Conservation (phyloP, 2,797 vertebrate genomes). For the Gymnodraco acuticeps region DNA sequence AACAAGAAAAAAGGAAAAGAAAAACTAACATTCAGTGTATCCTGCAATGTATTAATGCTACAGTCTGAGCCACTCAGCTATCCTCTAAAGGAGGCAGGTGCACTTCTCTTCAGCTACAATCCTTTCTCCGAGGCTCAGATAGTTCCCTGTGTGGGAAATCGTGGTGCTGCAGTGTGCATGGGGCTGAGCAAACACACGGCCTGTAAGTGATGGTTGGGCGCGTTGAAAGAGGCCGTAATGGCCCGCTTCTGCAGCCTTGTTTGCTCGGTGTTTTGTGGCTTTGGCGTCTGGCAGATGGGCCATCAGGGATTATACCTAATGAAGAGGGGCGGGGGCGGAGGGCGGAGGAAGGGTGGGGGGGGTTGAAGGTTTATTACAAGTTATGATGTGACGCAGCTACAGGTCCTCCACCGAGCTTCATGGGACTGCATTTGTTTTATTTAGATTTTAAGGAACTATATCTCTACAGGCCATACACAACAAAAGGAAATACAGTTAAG, state of each 20-base stretch:
- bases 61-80: slow-evolving; percentile 2
- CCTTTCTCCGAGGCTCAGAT: slow-evolving; percentile 52
- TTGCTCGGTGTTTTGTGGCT: slow-evolving; percentile 75
- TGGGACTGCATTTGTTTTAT: not conserved
- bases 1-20: not conserved
- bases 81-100: slow-evolving; percentile 44
- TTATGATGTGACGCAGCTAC: slow-evolving; percentile 34
- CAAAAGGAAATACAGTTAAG: no score
- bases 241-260: slow-evolving; percentile 68
- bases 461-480: no score
- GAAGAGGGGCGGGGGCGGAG: slow-evolving; percentile 60
- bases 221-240: slow-evolving; percentile 71
- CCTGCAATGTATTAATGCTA: not conserved
- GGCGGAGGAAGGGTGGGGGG: slow-evolving; percentile 8
- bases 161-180: slow-evolving; percentile 20
- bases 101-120: slow-evolving; percentile 39
- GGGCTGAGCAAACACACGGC: slow-evolving; percentile 68
- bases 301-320: slow-evolving; percentile 80
- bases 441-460: no score
- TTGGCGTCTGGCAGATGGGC: slow-evolving; percentile 80
- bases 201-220: slow-evolving; percentile 51
- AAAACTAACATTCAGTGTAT: not conserved
- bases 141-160: slow-evolving; percentile 57
- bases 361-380: slow-evolving; percentile 37
- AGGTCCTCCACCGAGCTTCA: not conserved